These are phyloP conservation scores for Galeopterus variegatus DNA, from an alignment of 2,113 vertebrate species.

Conservation along the genomic window DNA sequence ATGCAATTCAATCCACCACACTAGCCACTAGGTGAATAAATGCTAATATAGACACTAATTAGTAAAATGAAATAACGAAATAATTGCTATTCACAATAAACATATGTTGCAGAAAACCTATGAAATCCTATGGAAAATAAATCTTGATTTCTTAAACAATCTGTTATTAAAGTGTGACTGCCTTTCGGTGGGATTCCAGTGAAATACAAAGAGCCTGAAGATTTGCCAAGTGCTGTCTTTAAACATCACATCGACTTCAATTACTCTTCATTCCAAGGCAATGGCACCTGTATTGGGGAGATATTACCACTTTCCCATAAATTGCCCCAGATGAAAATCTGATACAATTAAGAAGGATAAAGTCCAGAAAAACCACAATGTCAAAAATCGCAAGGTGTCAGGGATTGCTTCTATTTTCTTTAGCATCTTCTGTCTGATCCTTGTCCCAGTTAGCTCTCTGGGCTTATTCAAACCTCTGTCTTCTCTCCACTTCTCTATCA, in stretches of 20 bases:
- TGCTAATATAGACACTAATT: background rate
- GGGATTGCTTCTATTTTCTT: slow-evolving; percentile 17
- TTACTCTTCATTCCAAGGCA: background rate
- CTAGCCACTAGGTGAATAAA: background rate
- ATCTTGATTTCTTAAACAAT: background rate
- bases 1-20: too few species aligned
- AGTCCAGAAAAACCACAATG: background rate
- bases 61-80: background rate
- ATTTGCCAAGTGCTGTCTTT: background rate
- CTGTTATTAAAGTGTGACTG: background rate
- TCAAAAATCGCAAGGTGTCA: background rate
- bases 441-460: background rate
- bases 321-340: slow-evolving; percentile 12
- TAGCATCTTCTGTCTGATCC: background rate
- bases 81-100: background rate
- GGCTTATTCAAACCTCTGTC: background rate
- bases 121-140: background rate
- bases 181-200: background rate
- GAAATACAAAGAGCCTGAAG: background rate
- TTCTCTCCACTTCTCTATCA: background rate
- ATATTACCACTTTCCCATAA: background rate
- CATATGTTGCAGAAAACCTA: too few species aligned
- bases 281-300: background rate
- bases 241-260: background rate
- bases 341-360: background rate